Evolutionary conservation across 1,140 invertebrate genomes (phyloP), one percentile per base, ranked within the genome.

Genomic region (Eupristina koningsbergeri): DNA sequence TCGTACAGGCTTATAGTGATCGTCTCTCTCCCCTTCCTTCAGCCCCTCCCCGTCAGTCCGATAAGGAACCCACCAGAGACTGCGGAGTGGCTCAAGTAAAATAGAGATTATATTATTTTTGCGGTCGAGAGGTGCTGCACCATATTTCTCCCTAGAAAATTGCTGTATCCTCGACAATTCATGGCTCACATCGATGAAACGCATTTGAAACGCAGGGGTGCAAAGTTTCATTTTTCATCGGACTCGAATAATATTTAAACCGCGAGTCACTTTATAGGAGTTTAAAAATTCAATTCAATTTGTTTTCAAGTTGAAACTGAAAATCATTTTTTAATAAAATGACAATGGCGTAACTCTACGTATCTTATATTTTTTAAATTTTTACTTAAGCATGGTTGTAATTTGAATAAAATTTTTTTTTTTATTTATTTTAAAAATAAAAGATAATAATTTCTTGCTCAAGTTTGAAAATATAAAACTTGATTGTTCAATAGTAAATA

Each of bases 51-150:
- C 77, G 19, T 61, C 77, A 19, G 17, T 79, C 7, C 41, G n/a
- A 63, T 6, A 47, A 47, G 41, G 5, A 79, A 39, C 50, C n/a
- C 41, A 47, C 74, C 47, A 19, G 34, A 39, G 31, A 7, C 63
- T 26, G 67, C 36, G 3, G n/a, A 64, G 75, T 61, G 77, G 77
- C 50, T 61, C 50, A 79, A 64, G 61, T 22, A 45, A 45, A 79
- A 64, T 64, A 64, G 77, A 79, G 39, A 79, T 79, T 61, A 64
- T 78, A 69, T 45, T 81, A 58, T 81, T 71, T 73, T 6, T 53
- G 41, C 29, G 69, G 79, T 73, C 63, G 58, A 63, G 26, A 41
- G 41, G n/a, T 22, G 7, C 31, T 19, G 22, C 15, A 3, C 31
- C 53, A 63, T 76, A 77, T 63, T 58, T 83, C 75, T 50, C 29